Evolutionary conservation across 2,797 vertebrate genomes (phyloP).

Genomic region (Rhabdomys pumilio): DNA sequence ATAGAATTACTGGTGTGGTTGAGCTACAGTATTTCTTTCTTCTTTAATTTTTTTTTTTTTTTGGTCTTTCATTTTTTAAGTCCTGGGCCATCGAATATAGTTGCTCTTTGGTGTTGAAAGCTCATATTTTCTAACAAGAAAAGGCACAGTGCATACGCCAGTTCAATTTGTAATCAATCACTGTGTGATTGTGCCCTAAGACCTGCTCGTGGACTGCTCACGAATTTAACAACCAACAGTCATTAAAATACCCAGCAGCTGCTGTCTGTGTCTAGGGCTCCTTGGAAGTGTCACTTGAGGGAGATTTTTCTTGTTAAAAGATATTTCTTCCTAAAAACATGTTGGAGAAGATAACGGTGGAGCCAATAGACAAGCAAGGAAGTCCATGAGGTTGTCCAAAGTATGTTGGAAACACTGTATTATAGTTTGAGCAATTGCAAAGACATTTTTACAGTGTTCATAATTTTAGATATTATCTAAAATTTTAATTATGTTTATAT

Average conservation of each 20-base stretch:
- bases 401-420: conserved; percentile 79
- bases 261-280: conserved; percentile 84
- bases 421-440: conserved; percentile 86
- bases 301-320: conserved; percentile 88
- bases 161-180: conserved; percentile 78
- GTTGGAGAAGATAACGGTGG: conserved; percentile 84
- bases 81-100: conserved; percentile 70
- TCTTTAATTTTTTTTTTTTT: neutral
- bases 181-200: conserved; percentile 65
- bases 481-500: conserved; percentile 74
- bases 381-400: conserved; percentile 85
- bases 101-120: conserved; percentile 73
- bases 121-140: conserved; percentile 83
- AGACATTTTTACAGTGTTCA: conserved; percentile 79
- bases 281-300: conserved; percentile 84
- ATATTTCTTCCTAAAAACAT: conserved; percentile 85
- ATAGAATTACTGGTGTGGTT: conserved; percentile 12
- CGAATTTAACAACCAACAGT: conserved; percentile 82
- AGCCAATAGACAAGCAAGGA: conserved; percentile 76
- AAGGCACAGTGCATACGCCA: conserved; percentile 57
- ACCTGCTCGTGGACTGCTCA: conserved; percentile 80
- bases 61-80: conserved; percentile 67
- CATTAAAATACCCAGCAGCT: conserved; percentile 84
- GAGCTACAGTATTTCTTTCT: neutral
- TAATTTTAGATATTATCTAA: conserved; percentile 74